Evolutionary conservation across 2,888 invertebrate genomes (phyloP).

Genomic region (Acanthosepion esculentum): DNA sequence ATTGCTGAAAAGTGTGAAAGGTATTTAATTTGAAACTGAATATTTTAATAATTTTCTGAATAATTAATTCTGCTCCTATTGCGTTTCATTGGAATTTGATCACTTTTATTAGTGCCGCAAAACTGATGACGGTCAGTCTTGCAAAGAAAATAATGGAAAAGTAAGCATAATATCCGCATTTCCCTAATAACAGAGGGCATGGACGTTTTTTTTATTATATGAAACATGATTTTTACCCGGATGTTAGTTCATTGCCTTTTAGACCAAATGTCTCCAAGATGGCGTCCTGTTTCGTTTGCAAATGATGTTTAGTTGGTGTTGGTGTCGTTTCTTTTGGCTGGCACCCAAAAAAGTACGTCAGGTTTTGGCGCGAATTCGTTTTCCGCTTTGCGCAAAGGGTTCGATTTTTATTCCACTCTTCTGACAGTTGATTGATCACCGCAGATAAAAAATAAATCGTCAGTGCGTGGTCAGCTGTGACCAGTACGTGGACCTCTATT

Average conservation of each 20-base stretch:
- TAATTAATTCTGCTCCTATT: too few relatives aligned
- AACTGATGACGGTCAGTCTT: too few relatives aligned
- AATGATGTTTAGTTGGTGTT: not conserved
- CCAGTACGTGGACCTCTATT: not conserved
- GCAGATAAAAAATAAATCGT: slow-evolving; percentile 10
- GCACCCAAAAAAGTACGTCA: not conserved
- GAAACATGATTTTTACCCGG: not conserved
- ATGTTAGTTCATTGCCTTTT: not conserved
- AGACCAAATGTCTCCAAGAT: not conserved
- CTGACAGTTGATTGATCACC: slow-evolving; percentile 11
- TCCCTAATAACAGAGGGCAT: too few relatives aligned
- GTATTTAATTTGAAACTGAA: too few relatives aligned
- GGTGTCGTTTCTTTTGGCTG: not conserved
- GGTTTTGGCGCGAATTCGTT: slow-evolving; percentile 33
- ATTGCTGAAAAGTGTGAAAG: too few relatives aligned
- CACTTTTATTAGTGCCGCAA: too few relatives aligned
- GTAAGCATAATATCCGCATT: too few relatives aligned
- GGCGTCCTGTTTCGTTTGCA: not conserved
- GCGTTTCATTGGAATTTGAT: too few relatives aligned
- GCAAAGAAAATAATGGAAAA: too few relatives aligned
- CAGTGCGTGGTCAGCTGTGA: slow-evolving; percentile 1
- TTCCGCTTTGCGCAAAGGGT: not conserved
- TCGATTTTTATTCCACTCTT: not conserved
- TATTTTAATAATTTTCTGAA: too few relatives aligned
- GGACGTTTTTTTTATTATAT: not conserved